phyloP scores from a whole-genome alignment of 2,797 vertebrate species.

The Aphelocoma californica region DNA sequence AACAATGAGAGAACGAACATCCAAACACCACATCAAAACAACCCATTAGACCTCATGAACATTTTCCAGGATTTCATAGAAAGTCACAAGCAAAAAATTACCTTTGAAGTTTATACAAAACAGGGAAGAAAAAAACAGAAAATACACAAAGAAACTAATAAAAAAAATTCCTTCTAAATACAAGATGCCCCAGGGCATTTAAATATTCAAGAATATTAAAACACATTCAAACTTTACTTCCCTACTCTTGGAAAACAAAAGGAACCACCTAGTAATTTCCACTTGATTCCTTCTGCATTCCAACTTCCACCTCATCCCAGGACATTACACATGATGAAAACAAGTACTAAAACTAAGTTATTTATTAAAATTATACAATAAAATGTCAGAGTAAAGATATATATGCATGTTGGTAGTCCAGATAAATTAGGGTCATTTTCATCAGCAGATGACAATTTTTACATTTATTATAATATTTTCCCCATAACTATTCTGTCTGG shows the following conservation, averaged over 20 bases:
- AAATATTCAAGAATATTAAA: background rate
- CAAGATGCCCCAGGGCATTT: background rate
- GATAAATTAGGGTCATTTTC: constrained; percentile 56
- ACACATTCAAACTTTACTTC: background rate
- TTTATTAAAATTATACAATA: constrained; percentile 35
- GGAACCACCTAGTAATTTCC: background rate
- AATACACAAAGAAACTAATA: background rate
- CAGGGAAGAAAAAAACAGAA: background rate
- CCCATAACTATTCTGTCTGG: constrained; percentile 31
- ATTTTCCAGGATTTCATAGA: background rate
- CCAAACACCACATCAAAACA: background rate
- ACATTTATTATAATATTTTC: constrained; percentile 56
- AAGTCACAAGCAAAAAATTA: background rate
- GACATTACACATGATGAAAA: background rate
- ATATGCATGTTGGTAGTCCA: background rate
- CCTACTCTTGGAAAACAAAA: background rate
- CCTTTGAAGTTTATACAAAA: background rate
- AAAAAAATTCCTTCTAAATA: background rate
- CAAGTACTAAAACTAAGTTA: background rate
- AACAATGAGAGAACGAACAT: background rate
- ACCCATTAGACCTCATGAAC: background rate
- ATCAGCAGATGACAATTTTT: constrained; percentile 10
- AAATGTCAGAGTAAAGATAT: background rate
- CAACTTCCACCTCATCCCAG: background rate
- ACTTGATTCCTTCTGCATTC: background rate